These are phyloP conservation scores for Holocentrus rufus DNA, from an alignment of 2,797 vertebrate species.

Conservation along the genomic window DNA sequence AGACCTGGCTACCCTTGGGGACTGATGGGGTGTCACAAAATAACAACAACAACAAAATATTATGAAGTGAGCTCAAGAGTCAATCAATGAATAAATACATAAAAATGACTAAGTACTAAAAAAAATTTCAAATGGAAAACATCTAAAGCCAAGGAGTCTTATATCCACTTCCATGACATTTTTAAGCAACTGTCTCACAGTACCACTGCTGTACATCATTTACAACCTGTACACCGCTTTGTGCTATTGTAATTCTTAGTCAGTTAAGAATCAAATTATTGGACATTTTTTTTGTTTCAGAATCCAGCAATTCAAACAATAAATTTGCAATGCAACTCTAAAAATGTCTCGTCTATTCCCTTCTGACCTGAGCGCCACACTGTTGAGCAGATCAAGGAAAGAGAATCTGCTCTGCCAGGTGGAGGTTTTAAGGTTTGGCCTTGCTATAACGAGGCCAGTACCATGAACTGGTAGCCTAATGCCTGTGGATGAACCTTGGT, in stretches of 20 bases:
- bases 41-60: too few species aligned
- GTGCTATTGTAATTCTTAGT: background rate
- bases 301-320: background rate
- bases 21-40: too few species aligned
- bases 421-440: conserved; percentile 52
- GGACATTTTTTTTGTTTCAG: background rate
- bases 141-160: too few species aligned
- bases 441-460: conserved; percentile 57
- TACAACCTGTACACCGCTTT: background rate
- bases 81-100: too few species aligned
- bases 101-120: too few species aligned
- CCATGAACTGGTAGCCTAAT: conserved; percentile 46
- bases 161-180: too few species aligned
- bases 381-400: conserved; percentile 26
- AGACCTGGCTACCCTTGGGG: too few species aligned
- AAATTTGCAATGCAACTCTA: background rate
- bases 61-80: too few species aligned
- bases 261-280: background rate
- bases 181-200: background rate
- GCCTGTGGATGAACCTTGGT: conserved; percentile 39
- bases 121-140: too few species aligned
- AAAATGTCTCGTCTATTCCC: conserved; percentile 35
- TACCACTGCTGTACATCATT: background rate
- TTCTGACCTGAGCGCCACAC: conserved; percentile 29
- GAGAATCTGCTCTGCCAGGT: conserved; percentile 29